Percentiles rank a stretch among this genome's conserved stretches.
Evolutionary conservation across 2,888 invertebrate genomes (phyloP).

Genomic region (Drosophila anceps): DNA sequence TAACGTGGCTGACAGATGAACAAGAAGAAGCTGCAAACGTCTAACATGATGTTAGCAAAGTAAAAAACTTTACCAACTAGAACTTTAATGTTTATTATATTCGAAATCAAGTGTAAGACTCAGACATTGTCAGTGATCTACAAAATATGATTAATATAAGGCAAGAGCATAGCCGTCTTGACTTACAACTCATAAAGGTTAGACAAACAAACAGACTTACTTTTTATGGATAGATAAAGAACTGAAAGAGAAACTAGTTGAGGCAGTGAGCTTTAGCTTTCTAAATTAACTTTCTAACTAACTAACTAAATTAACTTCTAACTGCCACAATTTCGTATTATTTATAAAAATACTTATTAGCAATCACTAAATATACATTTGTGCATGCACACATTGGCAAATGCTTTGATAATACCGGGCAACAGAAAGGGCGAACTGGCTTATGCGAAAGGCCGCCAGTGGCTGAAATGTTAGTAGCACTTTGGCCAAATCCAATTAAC

Average conservation of each 20-base stretch:
- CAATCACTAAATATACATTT: constrained; percentile 54
- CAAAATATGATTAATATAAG: too few relatives aligned
- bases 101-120: background rate
- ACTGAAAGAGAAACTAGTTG: background rate
- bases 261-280: background rate
- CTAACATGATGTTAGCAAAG: background rate
- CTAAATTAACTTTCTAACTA: background rate
- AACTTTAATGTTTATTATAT: background rate
- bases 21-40: background rate
- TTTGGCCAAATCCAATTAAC: constrained; percentile 78
- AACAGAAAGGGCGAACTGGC: constrained; percentile 19
- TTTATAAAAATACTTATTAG: background rate
- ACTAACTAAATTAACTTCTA: too few relatives aligned
- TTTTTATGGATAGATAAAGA: background rate
- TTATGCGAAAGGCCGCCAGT: constrained; percentile 55
- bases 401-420: background rate
- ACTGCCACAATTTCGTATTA: background rate
- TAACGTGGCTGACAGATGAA: constrained; percentile 26
- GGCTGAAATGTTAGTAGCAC: constrained; percentile 48
- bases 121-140: background rate
- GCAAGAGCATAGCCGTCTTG: too few relatives aligned
- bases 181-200: too few relatives aligned
- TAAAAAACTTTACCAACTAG: background rate
- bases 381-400: constrained; percentile 3
- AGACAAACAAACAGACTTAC: too few relatives aligned